phyloP scores from a whole-genome alignment of 2,797 vertebrate species.

The Pseudochirops cupreus region DNA sequence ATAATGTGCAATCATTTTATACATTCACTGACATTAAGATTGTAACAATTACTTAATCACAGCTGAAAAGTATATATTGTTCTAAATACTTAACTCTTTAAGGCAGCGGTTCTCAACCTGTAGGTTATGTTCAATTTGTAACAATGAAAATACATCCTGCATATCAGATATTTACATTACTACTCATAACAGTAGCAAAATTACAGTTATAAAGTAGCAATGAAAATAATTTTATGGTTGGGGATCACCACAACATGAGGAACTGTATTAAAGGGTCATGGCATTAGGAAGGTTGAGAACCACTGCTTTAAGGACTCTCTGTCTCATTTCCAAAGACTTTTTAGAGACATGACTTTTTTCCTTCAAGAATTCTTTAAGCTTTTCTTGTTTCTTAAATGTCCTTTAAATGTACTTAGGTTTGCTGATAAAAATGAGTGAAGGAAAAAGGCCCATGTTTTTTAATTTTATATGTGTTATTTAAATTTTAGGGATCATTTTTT shows the following conservation, averaged over 20 bases:
- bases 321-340: neutral
- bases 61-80: neutral
- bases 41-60: neutral
- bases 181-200: no score
- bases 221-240: no score
- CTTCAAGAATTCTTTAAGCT: neutral
- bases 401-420: neutral
- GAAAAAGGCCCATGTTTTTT: neutral
- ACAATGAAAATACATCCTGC: no score
- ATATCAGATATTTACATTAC: no score
- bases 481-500: neutral
- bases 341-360: neutral
- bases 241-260: no score
- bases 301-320: neutral
- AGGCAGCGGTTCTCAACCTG: no score
- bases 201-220: no score
- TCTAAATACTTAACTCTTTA: neutral
- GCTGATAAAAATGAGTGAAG: neutral
- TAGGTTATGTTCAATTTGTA: no score
- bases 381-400: neutral
- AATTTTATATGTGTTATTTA: neutral
- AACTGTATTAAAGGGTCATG: no score
- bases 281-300: no score
- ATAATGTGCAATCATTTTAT: neutral
- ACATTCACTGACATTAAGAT: neutral